phyloP scores from a whole-genome alignment of 2,113 vertebrate genomes.

The Podocnemis expansa region DNA sequence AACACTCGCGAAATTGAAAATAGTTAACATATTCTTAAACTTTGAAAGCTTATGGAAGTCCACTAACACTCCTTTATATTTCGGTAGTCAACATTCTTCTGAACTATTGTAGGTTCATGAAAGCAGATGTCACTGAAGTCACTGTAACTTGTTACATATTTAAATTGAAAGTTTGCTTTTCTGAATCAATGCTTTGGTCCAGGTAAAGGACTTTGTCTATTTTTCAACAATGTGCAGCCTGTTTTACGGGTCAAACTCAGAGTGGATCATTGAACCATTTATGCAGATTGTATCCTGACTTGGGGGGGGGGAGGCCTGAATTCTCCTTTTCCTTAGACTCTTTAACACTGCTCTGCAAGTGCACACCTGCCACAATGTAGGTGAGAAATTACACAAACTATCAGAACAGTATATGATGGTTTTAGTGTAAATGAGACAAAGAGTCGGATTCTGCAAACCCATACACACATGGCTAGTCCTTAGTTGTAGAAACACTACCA shows the following conservation, averaged over 20 bases:
- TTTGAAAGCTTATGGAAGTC: background rate
- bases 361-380: background rate
- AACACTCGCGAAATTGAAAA: background rate
- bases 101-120: background rate
- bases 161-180: background rate
- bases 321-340: background rate
- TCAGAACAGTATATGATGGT: background rate
- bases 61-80: background rate
- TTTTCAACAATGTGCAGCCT: background rate
- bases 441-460: background rate
- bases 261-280: background rate
- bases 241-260: background rate
- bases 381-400: background rate
- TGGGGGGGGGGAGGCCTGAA: background rate
- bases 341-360: background rate
- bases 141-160: background rate
- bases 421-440: background rate
- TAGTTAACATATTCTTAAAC: background rate
- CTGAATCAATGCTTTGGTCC: background rate
- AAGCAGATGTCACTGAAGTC: background rate
- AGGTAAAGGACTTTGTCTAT: background rate
- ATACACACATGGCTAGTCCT: background rate
- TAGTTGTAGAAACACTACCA: background rate
- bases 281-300: background rate
- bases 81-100: background rate